These are phyloP conservation scores for Lithosia quadra DNA, from an alignment of 2,888 invertebrate genomes.

Conservation along the genomic window DNA sequence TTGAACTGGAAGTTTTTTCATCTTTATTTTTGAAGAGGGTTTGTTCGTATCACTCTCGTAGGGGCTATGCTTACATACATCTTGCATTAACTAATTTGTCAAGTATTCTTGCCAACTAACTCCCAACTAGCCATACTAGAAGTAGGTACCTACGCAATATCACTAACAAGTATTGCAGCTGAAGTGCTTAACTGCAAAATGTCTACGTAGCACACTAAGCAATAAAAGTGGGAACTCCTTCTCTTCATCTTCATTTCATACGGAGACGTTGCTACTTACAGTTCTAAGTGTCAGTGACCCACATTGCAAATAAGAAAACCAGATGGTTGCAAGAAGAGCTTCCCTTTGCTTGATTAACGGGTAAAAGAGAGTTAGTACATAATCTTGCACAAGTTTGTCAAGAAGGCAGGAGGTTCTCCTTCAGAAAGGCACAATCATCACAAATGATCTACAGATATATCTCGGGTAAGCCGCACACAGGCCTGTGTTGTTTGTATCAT, in stretches of 20 bases:
- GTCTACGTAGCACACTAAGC: not conserved
- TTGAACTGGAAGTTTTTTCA: slow-evolving; percentile 52
- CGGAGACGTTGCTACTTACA: not conserved
- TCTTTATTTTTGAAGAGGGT: too few relatives aligned
- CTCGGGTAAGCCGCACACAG: not conserved
- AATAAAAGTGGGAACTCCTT: not conserved
- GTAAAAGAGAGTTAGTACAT: not conserved
- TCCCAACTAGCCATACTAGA: too few relatives aligned
- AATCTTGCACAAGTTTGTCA: not conserved
- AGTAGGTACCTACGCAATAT: not conserved
- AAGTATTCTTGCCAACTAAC: too few relatives aligned
- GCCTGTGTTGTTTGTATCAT: not conserved
- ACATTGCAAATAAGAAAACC: too few relatives aligned
- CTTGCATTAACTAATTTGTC: too few relatives aligned
- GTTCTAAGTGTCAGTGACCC: not conserved
- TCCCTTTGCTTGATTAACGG: not conserved
- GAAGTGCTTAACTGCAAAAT: not conserved
- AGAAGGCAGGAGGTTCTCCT: not conserved
- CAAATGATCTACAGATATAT: not conserved
- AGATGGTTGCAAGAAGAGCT: too few relatives aligned
- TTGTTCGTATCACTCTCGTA: too few relatives aligned
- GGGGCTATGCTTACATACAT: too few relatives aligned
- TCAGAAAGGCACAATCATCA: not conserved
- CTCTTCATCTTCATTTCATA: not conserved
- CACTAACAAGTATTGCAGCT: not conserved